Evolutionary conservation across 2,797 vertebrate genomes (phyloP).

Genomic region (Characodon lateralis): DNA sequence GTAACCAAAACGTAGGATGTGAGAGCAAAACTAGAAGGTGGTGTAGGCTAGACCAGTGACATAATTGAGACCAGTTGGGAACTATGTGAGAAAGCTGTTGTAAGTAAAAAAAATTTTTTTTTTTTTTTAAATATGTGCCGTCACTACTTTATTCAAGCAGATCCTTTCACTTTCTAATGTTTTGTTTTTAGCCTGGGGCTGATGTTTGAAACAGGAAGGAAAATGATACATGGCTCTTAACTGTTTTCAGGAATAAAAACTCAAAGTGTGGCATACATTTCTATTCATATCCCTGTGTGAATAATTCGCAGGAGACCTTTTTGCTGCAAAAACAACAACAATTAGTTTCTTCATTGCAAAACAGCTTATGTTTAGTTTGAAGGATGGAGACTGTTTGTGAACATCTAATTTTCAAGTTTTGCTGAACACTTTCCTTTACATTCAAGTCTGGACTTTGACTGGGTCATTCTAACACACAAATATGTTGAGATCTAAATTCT

Average conservation of each 20-base stretch:
- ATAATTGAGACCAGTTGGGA: neutral
- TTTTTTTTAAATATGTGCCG: neutral
- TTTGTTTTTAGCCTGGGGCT: neutral
- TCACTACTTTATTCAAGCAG: neutral
- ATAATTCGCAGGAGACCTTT: neutral
- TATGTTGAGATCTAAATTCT: neutral
- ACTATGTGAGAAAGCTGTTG: neutral
- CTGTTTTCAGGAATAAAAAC: too few relatives aligned
- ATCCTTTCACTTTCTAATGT: neutral
- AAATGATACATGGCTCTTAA: neutral
- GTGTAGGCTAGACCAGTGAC: too few relatives aligned
- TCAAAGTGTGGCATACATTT: too few relatives aligned
- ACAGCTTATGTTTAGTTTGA: too few relatives aligned
- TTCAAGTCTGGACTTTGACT: neutral
- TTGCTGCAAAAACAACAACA: neutral
- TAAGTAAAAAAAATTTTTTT: neutral
- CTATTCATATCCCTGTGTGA: too few relatives aligned
- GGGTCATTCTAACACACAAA: neutral
- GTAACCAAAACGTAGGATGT: neutral
- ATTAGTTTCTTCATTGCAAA: neutral
- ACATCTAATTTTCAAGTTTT: too few relatives aligned
- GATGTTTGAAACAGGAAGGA: neutral
- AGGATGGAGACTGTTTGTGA: too few relatives aligned
- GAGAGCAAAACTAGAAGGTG: neutral
- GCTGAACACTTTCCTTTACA: neutral